Evolutionary conservation across 2,113 vertebrate genomes (phyloP).

Genomic region (Taurulus bubalis): DNA sequence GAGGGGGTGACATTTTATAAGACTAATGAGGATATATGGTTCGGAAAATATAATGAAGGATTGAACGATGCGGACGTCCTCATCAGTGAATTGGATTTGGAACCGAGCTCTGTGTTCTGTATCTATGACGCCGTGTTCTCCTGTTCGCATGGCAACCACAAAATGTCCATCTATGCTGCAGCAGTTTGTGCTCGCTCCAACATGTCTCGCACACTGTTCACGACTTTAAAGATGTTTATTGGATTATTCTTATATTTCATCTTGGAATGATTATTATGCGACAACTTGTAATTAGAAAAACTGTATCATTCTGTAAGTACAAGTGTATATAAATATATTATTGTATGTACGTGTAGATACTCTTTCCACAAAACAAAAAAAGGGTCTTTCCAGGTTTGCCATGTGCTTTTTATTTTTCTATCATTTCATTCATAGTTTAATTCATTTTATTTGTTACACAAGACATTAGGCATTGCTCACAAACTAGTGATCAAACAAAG

Average conservation of each 20-base stretch:
- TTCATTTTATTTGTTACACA: constrained; percentile 85
- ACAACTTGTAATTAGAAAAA: constrained; percentile 32
- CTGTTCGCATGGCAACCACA: constrained; percentile 64
- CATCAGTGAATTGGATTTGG: constrained; percentile 28
- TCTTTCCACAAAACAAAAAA: constrained; percentile 6
- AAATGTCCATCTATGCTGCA: constrained; percentile 34
- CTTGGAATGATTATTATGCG: constrained; percentile 3
- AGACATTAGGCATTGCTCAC: constrained; percentile 85
- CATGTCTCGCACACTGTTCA: constrained; percentile 9
- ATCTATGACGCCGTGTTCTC: constrained; percentile 32
- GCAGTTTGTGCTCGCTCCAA: constrained; percentile 17
- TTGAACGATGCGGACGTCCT: constrained; percentile 24
- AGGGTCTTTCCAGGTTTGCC: constrained; percentile 74
- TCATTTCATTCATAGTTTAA: constrained; percentile 85
- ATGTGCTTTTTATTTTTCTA: constrained; percentile 84
- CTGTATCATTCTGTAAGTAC: constrained; percentile 32
- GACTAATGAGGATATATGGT: constrained; percentile 7
- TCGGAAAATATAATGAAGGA: background rate
- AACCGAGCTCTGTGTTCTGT: constrained; percentile 19
- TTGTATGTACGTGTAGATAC: constrained; percentile 36
- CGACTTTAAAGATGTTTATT: constrained; percentile 23
- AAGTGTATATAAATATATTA: constrained; percentile 55
- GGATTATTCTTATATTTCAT: constrained; percentile 44
- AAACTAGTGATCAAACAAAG: constrained; percentile 85
- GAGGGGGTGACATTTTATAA: background rate